Base-by-base conservation (phyloP, 2,113 vertebrate species). In the Pangasianodon hypophthalmus region DNA sequence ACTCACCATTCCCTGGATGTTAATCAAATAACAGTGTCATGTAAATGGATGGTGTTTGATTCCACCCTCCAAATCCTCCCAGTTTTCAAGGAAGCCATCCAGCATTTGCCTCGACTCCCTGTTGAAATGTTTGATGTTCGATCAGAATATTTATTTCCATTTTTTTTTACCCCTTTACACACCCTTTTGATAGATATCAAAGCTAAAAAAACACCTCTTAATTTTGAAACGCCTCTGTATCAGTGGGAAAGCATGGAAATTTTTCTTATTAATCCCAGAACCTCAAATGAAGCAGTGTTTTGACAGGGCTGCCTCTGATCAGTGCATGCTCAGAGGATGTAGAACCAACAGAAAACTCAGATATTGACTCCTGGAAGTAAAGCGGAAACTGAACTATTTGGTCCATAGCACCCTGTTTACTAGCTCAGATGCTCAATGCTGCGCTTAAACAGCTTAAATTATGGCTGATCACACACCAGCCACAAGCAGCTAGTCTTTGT, bases 11-110 rank as follows among this genome's bases (percentile, higher is more conserved):
- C 90, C 91, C 92, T 88, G 90, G 90, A 92, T 73, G 52, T 92
- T 93, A 94, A 96, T 95, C 91, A 94, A 96, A 92, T 95, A 92
- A 93, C 89, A 86, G 41, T 92, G 92, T 89, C 88, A 86, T 93
- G 93, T 94, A 93, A 93, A 94, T 93, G 71, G 93, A 93, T 92
- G 91, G 88, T 89, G 88, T 91, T 91, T 87, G 90, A 92, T 94
- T 92, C 88, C 82, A 88, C 75, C 50, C 89, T 91, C 84, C 91
- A 87, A 91, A 79, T 84, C 87, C 91, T 84, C 58, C 89, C 90
- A 83, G 56, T 41, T 58, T 26, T n/a, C 32, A 54, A 46, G 29
- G 37, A 84, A 26, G 16, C 37, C 21, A 62, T 29, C 82, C 56
- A 29, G 21, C 0, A 1, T 18, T 50, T 82, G 48, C 92, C 83